Evolutionary conservation across 2,888 invertebrate species (phyloP).

Genomic region (Malthinus seriepunctatus): DNA sequence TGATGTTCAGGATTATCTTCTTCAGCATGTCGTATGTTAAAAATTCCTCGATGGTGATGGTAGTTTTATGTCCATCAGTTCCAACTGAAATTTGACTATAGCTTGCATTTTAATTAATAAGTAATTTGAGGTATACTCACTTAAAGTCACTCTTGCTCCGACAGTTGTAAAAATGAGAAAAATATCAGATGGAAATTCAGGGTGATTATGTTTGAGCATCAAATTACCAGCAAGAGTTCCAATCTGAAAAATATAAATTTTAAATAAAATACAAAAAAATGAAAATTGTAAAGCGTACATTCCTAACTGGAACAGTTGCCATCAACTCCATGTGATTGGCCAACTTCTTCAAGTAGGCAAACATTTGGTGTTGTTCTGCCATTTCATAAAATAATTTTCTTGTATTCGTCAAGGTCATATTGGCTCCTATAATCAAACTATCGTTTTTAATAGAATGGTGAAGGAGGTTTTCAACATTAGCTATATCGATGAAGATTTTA

Average conservation of each 20-base stretch:
- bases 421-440: slow-evolving; percentile 62
- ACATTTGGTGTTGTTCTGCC: slow-evolving; percentile 55
- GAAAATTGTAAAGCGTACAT: slow-evolving; percentile 57
- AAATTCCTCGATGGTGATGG: slow-evolving; percentile 43
- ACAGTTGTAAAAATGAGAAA: slow-evolving; percentile 60
- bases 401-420: slow-evolving; percentile 60
- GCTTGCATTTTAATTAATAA: too few relatives aligned
- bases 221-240: slow-evolving; percentile 74
- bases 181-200: background rate
- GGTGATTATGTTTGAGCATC: background rate
- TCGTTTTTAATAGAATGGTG: slow-evolving; percentile 50
- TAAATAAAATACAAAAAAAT: too few relatives aligned
- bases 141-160: slow-evolving; percentile 56
- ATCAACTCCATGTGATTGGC: slow-evolving; percentile 68
- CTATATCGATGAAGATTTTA: slow-evolving; percentile 67
- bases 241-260: slow-evolving; percentile 52
- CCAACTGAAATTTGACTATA: slow-evolving; percentile 2
- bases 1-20: slow-evolving; percentile 56
- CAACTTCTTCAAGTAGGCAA: slow-evolving; percentile 62
- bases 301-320: slow-evolving; percentile 72
- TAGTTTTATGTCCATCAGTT: background rate
- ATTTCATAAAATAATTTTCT: slow-evolving; percentile 57
- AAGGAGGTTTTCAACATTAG: slow-evolving; percentile 61
- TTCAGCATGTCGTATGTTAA: slow-evolving; percentile 54
- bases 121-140: slow-evolving; percentile 21